Base-by-base conservation (phyloP, 2,888 invertebrate genomes). In the Conomelus anceps region DNA sequence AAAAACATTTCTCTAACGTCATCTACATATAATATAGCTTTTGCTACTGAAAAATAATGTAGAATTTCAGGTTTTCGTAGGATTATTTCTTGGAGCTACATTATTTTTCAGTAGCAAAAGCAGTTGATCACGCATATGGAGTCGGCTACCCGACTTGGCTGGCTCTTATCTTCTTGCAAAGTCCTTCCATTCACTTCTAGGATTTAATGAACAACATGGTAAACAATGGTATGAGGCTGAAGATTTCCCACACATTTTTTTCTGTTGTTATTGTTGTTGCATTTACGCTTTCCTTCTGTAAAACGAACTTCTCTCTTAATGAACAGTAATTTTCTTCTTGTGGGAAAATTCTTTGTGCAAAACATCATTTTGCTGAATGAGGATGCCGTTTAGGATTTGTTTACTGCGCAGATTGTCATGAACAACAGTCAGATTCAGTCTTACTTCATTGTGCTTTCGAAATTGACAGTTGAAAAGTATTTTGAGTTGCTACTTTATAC, bases 221-320 rank as follows among this genome's bases (percentile, higher is more conserved):
- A n/a, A 63, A 63, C 63, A 63, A 63, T 63, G 13, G n/a, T 63
- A n/a, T 63, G 63, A 63, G 63, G 63, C n/a, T 63, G 63, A n/a
- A 63, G 63, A n/a, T 63, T 63, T 63, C 63, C 63, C 63, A 63
- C 63, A 63, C 63, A 63, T 20, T 63, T 41, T 63, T n/a, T 63
- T 20, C 63, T n/a, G 63, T n/a, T 63, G n/a, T 63, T 63, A 63
- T 63, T 63, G 63, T 63, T 63, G 63, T n/a, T 63, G 63, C 63
- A 63, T 63, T 13, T 7, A 63, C n/a, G 63, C 63, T 63, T 63
- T 63, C 63, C 3, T 63, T 63, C 63, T 63, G 63, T 63, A n/a
- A n/a, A n/a, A n/a, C n/a, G n/a, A n/a, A n/a, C n/a, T n/a, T 63
- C 63, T 86, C 24, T 86, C 86, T 86, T 86, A 86, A 86, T 86